These are phyloP conservation scores for Entomobrya proxima DNA, from an alignment of 2,888 invertebrate species.

Conservation along the genomic window DNA sequence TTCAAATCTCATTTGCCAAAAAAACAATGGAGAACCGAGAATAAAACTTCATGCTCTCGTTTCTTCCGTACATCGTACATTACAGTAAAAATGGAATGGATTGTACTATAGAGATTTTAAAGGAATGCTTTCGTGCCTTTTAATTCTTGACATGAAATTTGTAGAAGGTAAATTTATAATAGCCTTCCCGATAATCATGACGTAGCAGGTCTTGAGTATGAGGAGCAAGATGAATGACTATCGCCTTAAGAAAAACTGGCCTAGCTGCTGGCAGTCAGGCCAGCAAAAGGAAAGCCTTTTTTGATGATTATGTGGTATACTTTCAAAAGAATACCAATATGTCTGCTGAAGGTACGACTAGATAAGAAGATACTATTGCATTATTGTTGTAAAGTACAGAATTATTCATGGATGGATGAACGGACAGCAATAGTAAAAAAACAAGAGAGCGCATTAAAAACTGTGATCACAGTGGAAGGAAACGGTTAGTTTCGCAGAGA, in stretches of 20 bases:
- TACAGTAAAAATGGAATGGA: conserved; percentile 4
- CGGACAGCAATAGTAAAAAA: conserved; percentile 30
- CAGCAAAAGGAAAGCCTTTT: neutral
- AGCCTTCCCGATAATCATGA: conserved; percentile 43
- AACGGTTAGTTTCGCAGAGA: conserved; percentile 36
- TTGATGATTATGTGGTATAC: neutral
- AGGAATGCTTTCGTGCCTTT: conserved; percentile 18
- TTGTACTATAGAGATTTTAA: neutral
- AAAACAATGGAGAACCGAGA: conserved; percentile 62
- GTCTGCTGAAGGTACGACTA: neutral
- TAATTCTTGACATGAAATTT: conserved; percentile 27
- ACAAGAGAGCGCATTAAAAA: neutral
- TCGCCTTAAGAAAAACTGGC: conserved; percentile 39
- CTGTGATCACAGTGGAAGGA: conserved; percentile 38
- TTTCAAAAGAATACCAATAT: neutral
- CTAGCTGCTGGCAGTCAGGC: conserved; percentile 34
- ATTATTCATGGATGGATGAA: conserved; percentile 57
- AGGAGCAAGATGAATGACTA: conserved; percentile 30
- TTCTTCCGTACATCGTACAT: conserved; percentile 1
- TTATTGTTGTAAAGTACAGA: neutral
- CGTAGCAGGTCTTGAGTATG: conserved; percentile 23
- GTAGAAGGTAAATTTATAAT: neutral
- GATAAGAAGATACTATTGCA: neutral
- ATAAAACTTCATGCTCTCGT: conserved; percentile 53
- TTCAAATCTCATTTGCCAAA: conserved; percentile 36